Conservation (phyloP, 2,888 invertebrate genomes). For the Drosophila testacea region DNA sequence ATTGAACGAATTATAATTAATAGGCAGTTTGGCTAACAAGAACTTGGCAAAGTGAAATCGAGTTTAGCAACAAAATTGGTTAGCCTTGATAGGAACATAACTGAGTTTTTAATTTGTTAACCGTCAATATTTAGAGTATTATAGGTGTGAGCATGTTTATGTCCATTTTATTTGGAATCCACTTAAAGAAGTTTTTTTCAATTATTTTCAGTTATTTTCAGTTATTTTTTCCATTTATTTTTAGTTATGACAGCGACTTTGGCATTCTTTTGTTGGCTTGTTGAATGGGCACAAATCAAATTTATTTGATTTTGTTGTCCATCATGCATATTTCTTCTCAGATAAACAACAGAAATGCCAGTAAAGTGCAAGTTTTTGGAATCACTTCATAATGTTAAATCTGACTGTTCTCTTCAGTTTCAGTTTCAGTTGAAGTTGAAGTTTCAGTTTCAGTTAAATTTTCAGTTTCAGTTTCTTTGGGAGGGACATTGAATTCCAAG, state of each 20-base stretch:
- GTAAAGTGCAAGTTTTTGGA: conserved; percentile 20
- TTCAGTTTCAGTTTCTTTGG: neutral
- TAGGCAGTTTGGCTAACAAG: conserved; percentile 8
- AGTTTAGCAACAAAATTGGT: neutral
- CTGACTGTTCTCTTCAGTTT: conserved; percentile 18
- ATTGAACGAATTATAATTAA: neutral
- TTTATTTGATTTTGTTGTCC: conserved; percentile 5
- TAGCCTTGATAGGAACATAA: conserved; percentile 11
- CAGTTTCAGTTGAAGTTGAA: neutral
- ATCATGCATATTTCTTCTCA: neutral
- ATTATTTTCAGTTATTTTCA: conserved; percentile 16
- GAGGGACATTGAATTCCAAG: conserved; percentile 40
- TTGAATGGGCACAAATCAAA: conserved; percentile 44
- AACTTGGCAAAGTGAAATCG: conserved; percentile 3
- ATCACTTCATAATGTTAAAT: neutral
- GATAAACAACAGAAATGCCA: conserved; percentile 5
- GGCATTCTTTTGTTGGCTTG: conserved; percentile 26
- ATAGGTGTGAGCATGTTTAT: conserved; percentile 1
- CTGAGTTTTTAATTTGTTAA: conserved; percentile 1
- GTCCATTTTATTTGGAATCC: neutral
- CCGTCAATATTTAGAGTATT: conserved; percentile 24
- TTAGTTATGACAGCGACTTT: conserved; percentile 38
- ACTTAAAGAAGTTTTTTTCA: conserved; percentile 13
- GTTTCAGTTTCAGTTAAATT: neutral
- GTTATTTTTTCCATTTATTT: conserved; percentile 16